Evolutionary conservation across 2,888 invertebrate genomes (phyloP).

Genomic region (Drosophila anceps): DNA sequence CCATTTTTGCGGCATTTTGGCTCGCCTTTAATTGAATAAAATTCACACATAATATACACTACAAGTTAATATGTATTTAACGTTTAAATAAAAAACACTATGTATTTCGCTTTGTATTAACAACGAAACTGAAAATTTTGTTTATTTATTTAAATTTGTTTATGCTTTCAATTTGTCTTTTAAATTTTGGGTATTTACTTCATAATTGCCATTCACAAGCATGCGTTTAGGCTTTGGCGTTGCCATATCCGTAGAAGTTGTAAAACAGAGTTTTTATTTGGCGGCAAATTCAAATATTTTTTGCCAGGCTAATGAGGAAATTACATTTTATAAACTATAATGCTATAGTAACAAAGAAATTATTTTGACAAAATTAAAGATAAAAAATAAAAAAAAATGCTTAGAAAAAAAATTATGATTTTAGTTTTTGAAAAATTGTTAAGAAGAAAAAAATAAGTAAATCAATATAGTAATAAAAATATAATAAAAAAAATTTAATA

Average conservation of each 20-base stretch:
- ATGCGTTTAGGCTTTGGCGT: neutral
- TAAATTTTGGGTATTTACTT: neutral
- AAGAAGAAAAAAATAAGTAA: too few species aligned
- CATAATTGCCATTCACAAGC: conserved; percentile 28
- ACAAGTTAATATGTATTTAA: conserved; percentile 64
- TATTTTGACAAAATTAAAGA: too few species aligned
- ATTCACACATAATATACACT: conserved; percentile 68
- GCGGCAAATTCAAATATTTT: conserved; percentile 23
- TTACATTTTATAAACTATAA: too few species aligned
- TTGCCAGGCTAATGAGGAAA: too few species aligned
- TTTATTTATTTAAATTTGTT: neutral
- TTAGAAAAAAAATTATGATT: too few species aligned
- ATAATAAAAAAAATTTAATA: too few species aligned
- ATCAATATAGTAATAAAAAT: too few species aligned
- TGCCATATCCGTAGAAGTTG: conserved; percentile 21
- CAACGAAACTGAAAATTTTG: conserved; percentile 20
- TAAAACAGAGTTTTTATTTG: neutral
- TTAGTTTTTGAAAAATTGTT: too few species aligned
- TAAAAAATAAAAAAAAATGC: neutral
- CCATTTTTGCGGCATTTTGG: conserved; percentile 47
- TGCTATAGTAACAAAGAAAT: too few species aligned
- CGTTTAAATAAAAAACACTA: conserved; percentile 47
- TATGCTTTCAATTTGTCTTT: too few species aligned
- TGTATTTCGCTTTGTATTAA: conserved; percentile 64
- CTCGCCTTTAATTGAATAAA: conserved; percentile 62